Percentiles rank a stretch among this genome's conserved stretches.
Evolutionary conservation across 2,797 vertebrate species (phyloP).

Genomic region (Acanthopagrus latus): DNA sequence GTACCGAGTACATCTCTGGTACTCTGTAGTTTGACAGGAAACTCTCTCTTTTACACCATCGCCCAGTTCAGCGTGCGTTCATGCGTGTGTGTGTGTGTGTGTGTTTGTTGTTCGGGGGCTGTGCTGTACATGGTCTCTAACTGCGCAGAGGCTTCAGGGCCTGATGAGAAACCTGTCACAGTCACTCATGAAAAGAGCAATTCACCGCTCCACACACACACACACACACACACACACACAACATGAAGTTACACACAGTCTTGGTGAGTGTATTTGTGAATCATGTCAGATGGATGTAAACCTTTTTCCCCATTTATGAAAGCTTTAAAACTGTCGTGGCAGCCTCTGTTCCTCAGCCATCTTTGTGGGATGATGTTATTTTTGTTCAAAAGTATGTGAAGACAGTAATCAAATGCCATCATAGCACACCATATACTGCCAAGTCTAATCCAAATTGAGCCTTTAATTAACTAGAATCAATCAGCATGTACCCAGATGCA

Average conservation of each 20-base stretch:
- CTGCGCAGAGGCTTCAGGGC: conserved; percentile 66
- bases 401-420: not conserved
- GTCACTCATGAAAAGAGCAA: conserved; percentile 80
- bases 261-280: conserved; percentile 49
- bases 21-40: conserved; percentile 49
- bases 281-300: conserved; percentile 34
- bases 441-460: not conserved
- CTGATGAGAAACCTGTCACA: conserved; percentile 78
- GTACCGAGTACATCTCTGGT: conserved; percentile 28
- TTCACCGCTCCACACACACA: conserved; percentile 50
- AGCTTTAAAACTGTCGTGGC: conserved; percentile 5
- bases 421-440: not conserved
- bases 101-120: conserved; percentile 52
- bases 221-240: conserved; percentile 27
- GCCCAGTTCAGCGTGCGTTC: conserved; percentile 28
- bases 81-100: conserved; percentile 48
- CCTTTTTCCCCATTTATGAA: conserved; percentile 13
- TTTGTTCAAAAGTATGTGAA: not conserved
- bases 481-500: not conserved
- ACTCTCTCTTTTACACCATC: conserved; percentile 41
- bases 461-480: not conserved
- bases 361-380: conserved; percentile 7
- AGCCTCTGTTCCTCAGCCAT: not conserved
- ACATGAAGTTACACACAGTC: conserved; percentile 17
- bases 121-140: conserved; percentile 60